Conservation (phyloP, 2,797 vertebrate genomes). For the Propithecus perrieri region DNA sequence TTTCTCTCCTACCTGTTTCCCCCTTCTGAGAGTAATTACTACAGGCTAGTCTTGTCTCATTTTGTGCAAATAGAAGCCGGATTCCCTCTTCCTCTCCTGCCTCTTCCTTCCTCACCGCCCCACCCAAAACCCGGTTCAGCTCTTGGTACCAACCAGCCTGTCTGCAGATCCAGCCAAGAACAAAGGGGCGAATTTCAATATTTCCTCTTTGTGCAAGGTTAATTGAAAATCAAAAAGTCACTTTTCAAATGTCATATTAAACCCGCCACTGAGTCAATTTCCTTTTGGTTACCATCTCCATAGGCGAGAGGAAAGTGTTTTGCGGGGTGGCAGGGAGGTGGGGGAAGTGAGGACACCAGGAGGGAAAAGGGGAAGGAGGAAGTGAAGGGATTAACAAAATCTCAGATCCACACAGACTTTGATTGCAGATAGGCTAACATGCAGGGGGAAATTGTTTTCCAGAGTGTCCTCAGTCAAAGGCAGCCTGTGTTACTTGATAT, state of each 20-base stretch:
- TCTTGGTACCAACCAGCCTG: conserved; percentile 53
- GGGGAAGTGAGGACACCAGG: background rate
- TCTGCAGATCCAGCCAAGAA: conserved; percentile 75
- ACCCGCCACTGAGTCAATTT: conserved; percentile 82
- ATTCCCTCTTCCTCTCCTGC: background rate
- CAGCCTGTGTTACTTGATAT: conserved; percentile 49
- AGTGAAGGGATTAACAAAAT: conserved; percentile 35
- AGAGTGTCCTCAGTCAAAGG: conserved; percentile 47
- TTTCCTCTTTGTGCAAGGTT: conserved; percentile 85
- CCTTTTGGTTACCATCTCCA: conserved; percentile 76
- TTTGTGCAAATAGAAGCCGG: conserved; percentile 76
- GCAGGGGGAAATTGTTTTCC: conserved; percentile 48
- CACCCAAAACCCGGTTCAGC: conserved; percentile 48
- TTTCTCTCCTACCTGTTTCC: conserved; percentile 85
- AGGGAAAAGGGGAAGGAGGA: conserved; percentile 46
- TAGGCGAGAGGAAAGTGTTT: conserved; percentile 63
- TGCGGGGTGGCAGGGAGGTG: background rate
- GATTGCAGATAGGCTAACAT: conserved; percentile 39
- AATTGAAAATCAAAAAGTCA: conserved; percentile 88
- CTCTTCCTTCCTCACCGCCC: conserved; percentile 9
- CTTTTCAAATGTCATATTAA: conserved; percentile 85
- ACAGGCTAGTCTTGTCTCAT: conserved; percentile 76
- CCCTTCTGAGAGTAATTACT: conserved; percentile 85
- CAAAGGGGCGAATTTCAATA: conserved; percentile 82
- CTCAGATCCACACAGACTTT: conserved; percentile 48